phyloP scores from a whole-genome alignment of 2,797 vertebrate species.

The Saxicola maurus region DNA sequence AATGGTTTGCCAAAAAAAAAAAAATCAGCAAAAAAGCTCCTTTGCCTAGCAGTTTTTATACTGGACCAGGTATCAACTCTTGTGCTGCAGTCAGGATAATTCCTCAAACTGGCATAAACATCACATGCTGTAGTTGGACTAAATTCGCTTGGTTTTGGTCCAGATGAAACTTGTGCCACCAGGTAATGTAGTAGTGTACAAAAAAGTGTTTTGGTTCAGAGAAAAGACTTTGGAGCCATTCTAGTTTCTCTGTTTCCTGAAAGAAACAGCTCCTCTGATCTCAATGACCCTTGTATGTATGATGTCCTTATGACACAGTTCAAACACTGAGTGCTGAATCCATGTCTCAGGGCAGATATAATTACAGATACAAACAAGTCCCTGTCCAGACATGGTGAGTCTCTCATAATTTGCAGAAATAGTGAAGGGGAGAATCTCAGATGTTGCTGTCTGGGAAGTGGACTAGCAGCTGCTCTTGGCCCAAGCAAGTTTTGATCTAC shows the following conservation, averaged over 20 bases:
- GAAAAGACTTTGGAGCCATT: neutral
- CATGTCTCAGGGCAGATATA: neutral
- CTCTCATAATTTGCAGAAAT: neutral
- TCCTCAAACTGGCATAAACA: neutral
- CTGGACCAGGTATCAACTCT: neutral
- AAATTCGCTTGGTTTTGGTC: neutral
- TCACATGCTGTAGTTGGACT: neutral
- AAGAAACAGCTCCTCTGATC: neutral
- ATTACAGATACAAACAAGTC: neutral
- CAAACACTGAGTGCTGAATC: neutral
- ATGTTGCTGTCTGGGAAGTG: neutral
- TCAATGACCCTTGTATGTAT: rapidly evolving
- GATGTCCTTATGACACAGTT: neutral
- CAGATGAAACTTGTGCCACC: neutral
- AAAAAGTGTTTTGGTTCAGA: neutral
- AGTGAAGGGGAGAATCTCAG: neutral
- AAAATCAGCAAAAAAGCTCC: neutral
- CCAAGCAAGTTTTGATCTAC: neutral
- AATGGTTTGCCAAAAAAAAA: neutral
- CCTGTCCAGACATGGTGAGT: neutral
- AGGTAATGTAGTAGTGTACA: neutral
- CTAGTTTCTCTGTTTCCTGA: neutral
- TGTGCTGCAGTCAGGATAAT: neutral
- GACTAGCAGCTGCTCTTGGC: neutral
- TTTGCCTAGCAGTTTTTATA: neutral